Evolutionary conservation across 1,140 invertebrate genomes (phyloP).

Genomic region (Pteromalus puparum): DNA sequence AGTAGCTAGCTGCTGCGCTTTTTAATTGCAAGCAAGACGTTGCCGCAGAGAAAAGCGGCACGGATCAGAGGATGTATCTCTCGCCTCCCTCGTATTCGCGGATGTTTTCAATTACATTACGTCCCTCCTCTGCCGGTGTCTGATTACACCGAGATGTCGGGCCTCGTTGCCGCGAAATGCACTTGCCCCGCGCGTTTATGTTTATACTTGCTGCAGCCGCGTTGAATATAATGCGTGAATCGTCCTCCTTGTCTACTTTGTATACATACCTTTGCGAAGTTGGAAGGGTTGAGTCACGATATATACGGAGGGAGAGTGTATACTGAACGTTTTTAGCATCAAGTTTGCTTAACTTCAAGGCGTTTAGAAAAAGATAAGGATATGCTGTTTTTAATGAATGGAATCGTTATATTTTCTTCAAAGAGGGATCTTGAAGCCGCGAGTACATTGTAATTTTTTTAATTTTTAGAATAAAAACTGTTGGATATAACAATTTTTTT

Average conservation of each 20-base stretch:
- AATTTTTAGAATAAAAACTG: too few species aligned
- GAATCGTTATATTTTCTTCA: not conserved
- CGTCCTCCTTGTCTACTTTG: constrained; percentile 30
- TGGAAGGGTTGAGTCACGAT: not conserved
- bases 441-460: not conserved
- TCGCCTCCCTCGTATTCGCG: constrained; percentile 1
- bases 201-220: not conserved
- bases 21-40: constrained; percentile 59
- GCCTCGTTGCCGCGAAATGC: constrained; percentile 64
- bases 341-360: not conserved
- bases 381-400: not conserved
- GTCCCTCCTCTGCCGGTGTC: constrained; percentile 65
- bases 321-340: too few species aligned
- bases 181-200: constrained; percentile 61
- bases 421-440: not conserved
- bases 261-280: constrained; percentile 23
- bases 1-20: constrained; percentile 51
- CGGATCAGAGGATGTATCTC: constrained; percentile 65
- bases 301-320: too few species aligned
- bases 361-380: not conserved
- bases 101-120: constrained; percentile 69
- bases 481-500: too few species aligned
- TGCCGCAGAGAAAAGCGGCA: constrained; percentile 58
- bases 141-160: constrained; percentile 76
- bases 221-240: constrained; percentile 26